These are phyloP conservation scores for Cacoxenus indagator DNA, from an alignment of 2,888 invertebrate genomes.

Conservation along the genomic window DNA sequence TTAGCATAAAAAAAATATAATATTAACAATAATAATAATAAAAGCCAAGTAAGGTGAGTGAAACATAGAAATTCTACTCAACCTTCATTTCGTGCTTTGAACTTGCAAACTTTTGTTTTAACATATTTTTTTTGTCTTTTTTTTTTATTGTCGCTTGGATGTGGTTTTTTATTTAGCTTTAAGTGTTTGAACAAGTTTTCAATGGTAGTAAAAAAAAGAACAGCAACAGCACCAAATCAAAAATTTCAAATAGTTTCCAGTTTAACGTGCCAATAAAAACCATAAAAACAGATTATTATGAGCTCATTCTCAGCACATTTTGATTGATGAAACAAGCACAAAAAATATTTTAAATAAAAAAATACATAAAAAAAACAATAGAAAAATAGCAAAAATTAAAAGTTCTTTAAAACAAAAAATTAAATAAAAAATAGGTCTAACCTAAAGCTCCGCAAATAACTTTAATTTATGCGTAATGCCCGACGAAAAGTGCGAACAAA, in stretches of 20 bases:
- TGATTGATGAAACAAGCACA: conserved; percentile 4
- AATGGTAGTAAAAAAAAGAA: too few species aligned
- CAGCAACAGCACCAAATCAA: background rate
- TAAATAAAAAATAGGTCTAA: conserved; percentile 23
- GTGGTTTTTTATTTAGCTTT: background rate
- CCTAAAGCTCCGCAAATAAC: conserved; percentile 8
- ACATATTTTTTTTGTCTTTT: background rate
- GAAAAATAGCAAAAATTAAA: background rate
- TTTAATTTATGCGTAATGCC: conserved; percentile 9
- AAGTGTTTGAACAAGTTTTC: conserved; percentile 1
- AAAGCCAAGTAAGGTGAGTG: too few species aligned
- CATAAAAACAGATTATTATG: too few species aligned
- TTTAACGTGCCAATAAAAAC: background rate
- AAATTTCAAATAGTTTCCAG: conserved; percentile 2
- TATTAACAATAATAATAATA: too few species aligned
- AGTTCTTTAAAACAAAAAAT: too few species aligned
- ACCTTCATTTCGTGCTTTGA: conserved; percentile 18
- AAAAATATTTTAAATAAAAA: background rate
- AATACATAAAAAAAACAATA: background rate
- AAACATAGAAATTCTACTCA: background rate
- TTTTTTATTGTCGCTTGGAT: background rate
- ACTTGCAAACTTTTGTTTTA: conserved; percentile 6
- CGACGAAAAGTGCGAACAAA: conserved; percentile 10
- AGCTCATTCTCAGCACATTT: background rate
- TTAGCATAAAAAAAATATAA: background rate